Percentiles rank a stretch among this genome's conserved stretches.
These are phyloP conservation scores for Lamprotornis superbus DNA, from an alignment of 2,113 vertebrate species.

Conservation along the genomic window DNA sequence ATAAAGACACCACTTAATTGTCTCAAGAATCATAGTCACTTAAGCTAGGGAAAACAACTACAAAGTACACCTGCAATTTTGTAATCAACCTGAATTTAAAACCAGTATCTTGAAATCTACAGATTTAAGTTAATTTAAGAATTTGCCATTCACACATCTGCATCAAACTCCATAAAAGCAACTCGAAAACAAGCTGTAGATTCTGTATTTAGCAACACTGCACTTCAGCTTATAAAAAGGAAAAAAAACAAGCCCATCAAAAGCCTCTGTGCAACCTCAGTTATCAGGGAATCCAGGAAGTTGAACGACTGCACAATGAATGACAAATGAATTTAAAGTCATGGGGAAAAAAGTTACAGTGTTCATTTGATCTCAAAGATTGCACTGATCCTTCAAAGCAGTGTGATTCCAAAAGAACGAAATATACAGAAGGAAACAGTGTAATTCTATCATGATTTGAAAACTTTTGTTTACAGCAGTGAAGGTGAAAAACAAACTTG, in stretches of 20 bases:
- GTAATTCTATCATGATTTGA: neutral
- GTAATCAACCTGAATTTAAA: neutral
- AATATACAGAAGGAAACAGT: neutral
- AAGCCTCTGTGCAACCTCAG: neutral
- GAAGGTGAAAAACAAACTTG: neutral
- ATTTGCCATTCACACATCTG: neutral
- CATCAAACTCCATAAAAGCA: neutral
- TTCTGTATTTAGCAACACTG: neutral
- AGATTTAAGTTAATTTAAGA: neutral
- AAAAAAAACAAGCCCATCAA: neutral
- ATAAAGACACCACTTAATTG: neutral
- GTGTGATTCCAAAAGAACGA: neutral
- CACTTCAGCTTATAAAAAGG: neutral
- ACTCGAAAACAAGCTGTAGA: neutral
- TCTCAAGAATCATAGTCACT: neutral
- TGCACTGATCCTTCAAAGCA: neutral
- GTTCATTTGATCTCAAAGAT: neutral
- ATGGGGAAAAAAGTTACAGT: neutral
- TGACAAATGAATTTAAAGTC: neutral
- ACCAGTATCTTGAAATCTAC: neutral
- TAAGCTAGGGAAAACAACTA: neutral
- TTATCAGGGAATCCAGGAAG: neutral
- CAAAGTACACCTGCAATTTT: neutral
- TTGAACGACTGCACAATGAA: rapidly evolving
- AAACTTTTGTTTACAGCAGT: neutral